Base-by-base conservation (phyloP, 1,140 invertebrate genomes). In the Apis mellifera region DNA sequence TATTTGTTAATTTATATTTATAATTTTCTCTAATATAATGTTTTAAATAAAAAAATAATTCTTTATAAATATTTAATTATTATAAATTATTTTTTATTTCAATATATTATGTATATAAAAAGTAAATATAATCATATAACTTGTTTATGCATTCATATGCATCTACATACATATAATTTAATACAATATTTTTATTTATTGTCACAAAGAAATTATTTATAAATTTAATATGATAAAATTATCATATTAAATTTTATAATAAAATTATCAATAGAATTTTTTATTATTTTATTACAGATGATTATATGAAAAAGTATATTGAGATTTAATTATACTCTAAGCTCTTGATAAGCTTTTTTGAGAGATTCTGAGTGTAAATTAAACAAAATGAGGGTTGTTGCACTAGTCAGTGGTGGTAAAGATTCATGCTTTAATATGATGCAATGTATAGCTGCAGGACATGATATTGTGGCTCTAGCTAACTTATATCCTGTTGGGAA, bases 341-440 rank as follows among this genome's bases (percentile, higher is more conserved):
- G 78, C 78, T 87, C 76, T 80, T 85, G 52, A 71, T 81, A 86
- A 83, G 55, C 76, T 70, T 64, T 68, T 82, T 86, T 73, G 50
- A 88, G 62, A 82, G 54, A 78, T 17, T 74, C 15, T 77, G 77
- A 78, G 13, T 57, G 60, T 72, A 57, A 89, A 81, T 55, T 62
- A 86, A 75, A 66, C 57, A 84, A 89, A 90, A 99, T 98, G 98
- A 97, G 96, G 94, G 97, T 98, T 78, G 97, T 98, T 78, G 98
- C 97, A 77, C 95, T 99, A 92, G 96, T 98, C 87, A 99, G 98
- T 95, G 99, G 99, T 90, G 99, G 99, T 82, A 99, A 99, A 95
- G 99, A 99, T 94, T 99, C 99, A 95, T 99, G 97, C 94, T 99
- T 98, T 94, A 99, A 99, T 93, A 98, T 99, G 97, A 97, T 99